These are phyloP conservation scores for Harpagifer antarcticus DNA, from an alignment of 2,797 vertebrate genomes.

Conservation along the genomic window DNA sequence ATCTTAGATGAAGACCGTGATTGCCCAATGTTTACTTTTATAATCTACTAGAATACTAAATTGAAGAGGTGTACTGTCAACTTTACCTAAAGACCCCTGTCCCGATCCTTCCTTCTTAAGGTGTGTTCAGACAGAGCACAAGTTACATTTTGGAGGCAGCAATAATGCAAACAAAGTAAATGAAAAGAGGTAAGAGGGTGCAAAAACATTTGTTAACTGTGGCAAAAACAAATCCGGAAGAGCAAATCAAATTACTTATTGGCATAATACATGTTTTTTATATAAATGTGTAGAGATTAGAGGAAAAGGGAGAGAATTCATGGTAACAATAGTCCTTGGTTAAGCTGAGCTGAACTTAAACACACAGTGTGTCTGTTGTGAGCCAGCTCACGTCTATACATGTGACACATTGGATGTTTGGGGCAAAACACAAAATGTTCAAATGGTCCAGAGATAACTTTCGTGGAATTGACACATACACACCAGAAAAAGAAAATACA, in stretches of 20 bases:
- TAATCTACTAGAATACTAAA: constrained; percentile 4
- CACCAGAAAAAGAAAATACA: not conserved
- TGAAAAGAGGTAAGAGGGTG: not conserved
- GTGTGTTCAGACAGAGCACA: not conserved
- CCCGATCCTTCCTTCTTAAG: not conserved
- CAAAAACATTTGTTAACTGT: not conserved
- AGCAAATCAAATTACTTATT: not conserved
- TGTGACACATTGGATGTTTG: constrained; percentile 14
- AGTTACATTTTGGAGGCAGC: not conserved
- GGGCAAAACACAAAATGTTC: not conserved
- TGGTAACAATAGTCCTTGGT: constrained; percentile 2
- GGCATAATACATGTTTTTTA: not conserved
- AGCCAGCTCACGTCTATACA: not conserved
- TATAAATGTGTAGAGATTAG: constrained; percentile 1
- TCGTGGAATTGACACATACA: not conserved
- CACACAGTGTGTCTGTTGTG: not conserved
- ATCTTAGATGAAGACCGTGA: constrained; percentile 7
- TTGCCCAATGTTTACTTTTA: not conserved
- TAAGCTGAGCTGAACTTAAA: constrained; percentile 9
- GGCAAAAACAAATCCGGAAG: not conserved
- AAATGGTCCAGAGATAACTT: not conserved
- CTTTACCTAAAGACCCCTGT: not conserved
- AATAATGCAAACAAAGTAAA: not conserved
- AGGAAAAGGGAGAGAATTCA: not conserved
- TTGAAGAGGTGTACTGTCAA: not conserved